Conservation (phyloP, 2,888 invertebrate species). For the Lamellibrachia satsuma region DNA sequence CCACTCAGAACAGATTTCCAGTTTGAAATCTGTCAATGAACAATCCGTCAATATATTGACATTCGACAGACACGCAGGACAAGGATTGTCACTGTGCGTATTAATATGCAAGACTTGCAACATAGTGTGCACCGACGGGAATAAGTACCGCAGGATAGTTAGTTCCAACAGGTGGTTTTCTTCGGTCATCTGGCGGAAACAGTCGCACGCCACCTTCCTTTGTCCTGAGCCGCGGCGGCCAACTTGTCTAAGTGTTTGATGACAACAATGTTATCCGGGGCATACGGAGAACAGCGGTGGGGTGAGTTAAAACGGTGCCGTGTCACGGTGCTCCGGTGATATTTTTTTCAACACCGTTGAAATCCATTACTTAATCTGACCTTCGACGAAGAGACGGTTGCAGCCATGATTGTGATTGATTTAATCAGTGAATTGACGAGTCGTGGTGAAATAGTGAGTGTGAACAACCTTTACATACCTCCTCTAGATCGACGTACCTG, state of each 20-base stretch:
- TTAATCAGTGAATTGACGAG: not conserved
- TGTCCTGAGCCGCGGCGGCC: too few relatives aligned
- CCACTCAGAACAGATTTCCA: too few relatives aligned
- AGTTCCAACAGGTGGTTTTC: too few relatives aligned
- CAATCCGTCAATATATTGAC: not conserved
- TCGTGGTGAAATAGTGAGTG: too few relatives aligned
- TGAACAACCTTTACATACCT: too few relatives aligned
- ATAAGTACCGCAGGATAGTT: too few relatives aligned
- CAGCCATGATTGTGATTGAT: not conserved
- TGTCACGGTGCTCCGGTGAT: not conserved
- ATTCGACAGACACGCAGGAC: not conserved
- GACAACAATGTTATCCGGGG: too few relatives aligned
- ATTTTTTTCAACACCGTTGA: not conserved
- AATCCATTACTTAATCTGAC: not conserved
- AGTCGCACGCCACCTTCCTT: too few relatives aligned
- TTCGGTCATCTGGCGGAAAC: too few relatives aligned
- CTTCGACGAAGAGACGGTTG: not conserved
- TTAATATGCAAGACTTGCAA: not conserved
- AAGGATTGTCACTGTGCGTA: not conserved
- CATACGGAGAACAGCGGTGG: not conserved
- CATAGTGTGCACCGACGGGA: too few relatives aligned
- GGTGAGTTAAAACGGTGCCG: not conserved
- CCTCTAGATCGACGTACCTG: not conserved
- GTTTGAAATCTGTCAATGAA: too few relatives aligned
- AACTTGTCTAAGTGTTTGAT: too few relatives aligned